Conservation (phyloP, 2,888 invertebrate genomes). For the Drosophila mimetica region DNA sequence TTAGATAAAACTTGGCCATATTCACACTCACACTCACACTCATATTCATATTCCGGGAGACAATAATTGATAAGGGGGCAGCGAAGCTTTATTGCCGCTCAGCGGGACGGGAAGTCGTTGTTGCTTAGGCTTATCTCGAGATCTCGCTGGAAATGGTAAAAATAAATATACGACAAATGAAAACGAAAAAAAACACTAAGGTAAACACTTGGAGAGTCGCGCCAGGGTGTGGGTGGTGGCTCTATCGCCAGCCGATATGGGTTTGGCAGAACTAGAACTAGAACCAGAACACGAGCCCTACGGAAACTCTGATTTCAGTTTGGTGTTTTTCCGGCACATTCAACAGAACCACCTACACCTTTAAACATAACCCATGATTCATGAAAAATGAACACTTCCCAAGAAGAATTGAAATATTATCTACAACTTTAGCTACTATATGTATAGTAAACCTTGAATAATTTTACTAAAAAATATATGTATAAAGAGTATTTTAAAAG, state of each 20-base stretch:
- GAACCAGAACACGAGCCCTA: not conserved
- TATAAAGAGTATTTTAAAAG: no score
- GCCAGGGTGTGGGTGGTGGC: not conserved
- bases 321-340: no score
- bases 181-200: not conserved
- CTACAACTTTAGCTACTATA: no score
- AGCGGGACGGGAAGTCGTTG: constrained; percentile 37
- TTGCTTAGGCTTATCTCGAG: constrained; percentile 27
- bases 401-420: no score
- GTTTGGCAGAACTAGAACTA: not conserved
- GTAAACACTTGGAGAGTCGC: not conserved
- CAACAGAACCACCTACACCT: no score
- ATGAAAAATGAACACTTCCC: no score
- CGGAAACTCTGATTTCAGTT: not conserved
- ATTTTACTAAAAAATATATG: no score
- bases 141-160: constrained; percentile 18
- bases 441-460: no score
- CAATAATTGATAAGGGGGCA: constrained; percentile 31
- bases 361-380: no score
- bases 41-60: constrained; percentile 24
- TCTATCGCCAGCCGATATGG: not conserved
- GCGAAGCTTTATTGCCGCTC: constrained; percentile 20
- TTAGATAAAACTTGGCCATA: constrained; percentile 29
- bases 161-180: not conserved
- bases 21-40: constrained; percentile 2